Base-by-base conservation (phyloP, 2,797 vertebrate species). In the Menidia menidia region DNA sequence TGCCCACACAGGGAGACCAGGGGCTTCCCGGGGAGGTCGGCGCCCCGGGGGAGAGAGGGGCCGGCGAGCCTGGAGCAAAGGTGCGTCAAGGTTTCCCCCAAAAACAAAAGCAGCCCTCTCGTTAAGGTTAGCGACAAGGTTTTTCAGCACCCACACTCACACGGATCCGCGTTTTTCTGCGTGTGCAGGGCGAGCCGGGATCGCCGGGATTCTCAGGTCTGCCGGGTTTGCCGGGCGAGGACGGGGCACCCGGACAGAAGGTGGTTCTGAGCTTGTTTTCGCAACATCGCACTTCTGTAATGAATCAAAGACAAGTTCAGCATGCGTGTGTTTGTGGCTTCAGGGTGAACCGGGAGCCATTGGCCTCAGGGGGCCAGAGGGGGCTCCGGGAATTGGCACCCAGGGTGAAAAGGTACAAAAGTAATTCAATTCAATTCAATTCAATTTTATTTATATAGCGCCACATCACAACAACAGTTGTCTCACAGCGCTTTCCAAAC, bases 161-260 rank as follows among this genome's bases (percentile, higher is more conserved):
- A 39, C 16, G 11, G 16, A 42, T 52, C 5, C 12, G 25, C 19
- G 3, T 31, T 31, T 31, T 31, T 81, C 1, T 87, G 44, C 25
- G 25, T 83, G 72, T 66, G 69, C 75, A 97, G 96, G 96, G 96
- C 48, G 96, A 97, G 65, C 95, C 95, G 43, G 96, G 96, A 51
- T 83, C 93, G 47, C 53, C 92, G 25, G 96, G 96, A 68, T 64
- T 94, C 13, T 90, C 93, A 18, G 96, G 96, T 61, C 88, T 97
- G 44, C 96, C 96, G 1, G 96, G 95, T 41, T 90, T 96, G 75
- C 96, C 96, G 33, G 96, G 96, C 57, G 96, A 97, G 85, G 96
- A 96, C 9, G 96, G 96, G 43, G 95, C 94, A 0, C 95, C 96
- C 4, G 96, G 96, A 82, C 96, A 96, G 89, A 97, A 97, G 94